phyloP scores from a whole-genome alignment of 2,113 vertebrate species.

The Felis catus region F.catus_Fca126_mat1.0 CM031417.1:144176501-144177000 shows the following conservation, averaged over 20 bases:
- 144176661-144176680: not conserved
- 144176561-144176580: fast-evolving
- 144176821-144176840: not conserved
- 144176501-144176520: not conserved
- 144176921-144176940: not conserved
- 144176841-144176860: not conserved
- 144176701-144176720: not conserved
- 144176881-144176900: not conserved
- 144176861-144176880: not conserved
- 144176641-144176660: fast-evolving
- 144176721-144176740: not conserved
- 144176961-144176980: too few relatives aligned
- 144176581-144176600: fast-evolving
- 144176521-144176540: not conserved
- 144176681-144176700: not conserved
- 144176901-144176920: not conserved
- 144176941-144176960: not conserved
- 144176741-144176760: not conserved
- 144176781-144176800: too few relatives aligned
- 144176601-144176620: not conserved
- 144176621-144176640: not conserved
- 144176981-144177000: not conserved
- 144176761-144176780: too few relatives aligned
- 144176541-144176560: not conserved
- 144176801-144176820: fast-evolving